These are phyloP conservation scores for Acinonyx jubatus DNA, from an alignment of 2,113 vertebrate species.

Conservation along the genomic window DNA sequence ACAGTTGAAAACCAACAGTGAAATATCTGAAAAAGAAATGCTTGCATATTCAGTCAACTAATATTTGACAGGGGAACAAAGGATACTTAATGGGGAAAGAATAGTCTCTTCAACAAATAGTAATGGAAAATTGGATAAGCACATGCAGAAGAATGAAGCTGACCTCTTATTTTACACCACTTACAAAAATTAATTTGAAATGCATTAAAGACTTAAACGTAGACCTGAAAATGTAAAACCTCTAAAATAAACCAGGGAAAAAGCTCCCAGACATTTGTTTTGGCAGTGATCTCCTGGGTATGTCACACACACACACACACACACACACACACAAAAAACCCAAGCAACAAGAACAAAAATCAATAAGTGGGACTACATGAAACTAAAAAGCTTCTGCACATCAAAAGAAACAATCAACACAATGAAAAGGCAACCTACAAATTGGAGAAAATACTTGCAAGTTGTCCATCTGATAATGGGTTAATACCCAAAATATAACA, in stretches of 20 bases:
- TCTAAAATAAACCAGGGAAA: not conserved
- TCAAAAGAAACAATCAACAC: not conserved
- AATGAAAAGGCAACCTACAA: not conserved
- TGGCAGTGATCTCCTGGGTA: not conserved
- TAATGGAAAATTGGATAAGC: not conserved
- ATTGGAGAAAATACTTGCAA: not conserved
- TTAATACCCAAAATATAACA: not conserved
- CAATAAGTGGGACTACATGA: not conserved
- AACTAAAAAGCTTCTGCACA: not conserved
- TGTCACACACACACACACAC: not conserved
- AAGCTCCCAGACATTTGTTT: not conserved
- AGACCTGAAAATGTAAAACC: not conserved
- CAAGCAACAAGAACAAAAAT: not conserved
- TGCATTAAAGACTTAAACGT: not conserved
- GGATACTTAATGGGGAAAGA: not conserved
- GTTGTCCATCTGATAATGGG: not conserved
- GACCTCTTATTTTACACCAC: not conserved
- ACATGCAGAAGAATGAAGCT: not conserved
- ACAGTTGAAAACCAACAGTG: not conserved
- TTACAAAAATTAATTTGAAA: not conserved
- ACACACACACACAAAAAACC: not conserved
- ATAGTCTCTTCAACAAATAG: not conserved
- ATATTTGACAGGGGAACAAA: not conserved
- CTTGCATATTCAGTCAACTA: not conserved
- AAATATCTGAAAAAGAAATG: slow-evolving; percentile 3